Conservation (phyloP, 2,888 invertebrate species). For the Fabriciana adippe region DNA sequence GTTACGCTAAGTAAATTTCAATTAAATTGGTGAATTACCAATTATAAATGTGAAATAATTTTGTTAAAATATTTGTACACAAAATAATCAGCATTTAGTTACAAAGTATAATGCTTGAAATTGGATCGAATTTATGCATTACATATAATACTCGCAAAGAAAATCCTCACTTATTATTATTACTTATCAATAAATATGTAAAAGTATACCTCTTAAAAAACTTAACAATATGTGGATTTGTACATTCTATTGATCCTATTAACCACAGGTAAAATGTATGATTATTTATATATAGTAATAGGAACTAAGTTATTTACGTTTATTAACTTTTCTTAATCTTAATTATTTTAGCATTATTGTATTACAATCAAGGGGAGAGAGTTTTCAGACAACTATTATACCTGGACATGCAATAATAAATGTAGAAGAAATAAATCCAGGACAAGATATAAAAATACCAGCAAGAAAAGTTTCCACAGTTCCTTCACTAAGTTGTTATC, state of each 20-base stretch:
- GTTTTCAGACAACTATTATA: slow-evolving; percentile 55
- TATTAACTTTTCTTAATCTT: slow-evolving; percentile 5
- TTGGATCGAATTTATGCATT: slow-evolving; percentile 3
- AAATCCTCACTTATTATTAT: slow-evolving; percentile 46
- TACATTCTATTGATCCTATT: slow-evolving; percentile 68
- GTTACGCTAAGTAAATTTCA: no score
- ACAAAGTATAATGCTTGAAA: slow-evolving; percentile 17
- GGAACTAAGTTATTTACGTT: not conserved
- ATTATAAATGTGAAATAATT: no score
- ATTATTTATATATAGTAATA: not conserved
- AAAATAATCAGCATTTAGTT: not conserved
- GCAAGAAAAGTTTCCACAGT: slow-evolving; percentile 39
- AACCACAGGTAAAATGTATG: slow-evolving; percentile 56
- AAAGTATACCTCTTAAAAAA: slow-evolving; percentile 57
- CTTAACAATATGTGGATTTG: slow-evolving; percentile 54
- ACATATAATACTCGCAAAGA: slow-evolving; percentile 43
- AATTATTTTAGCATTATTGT: slow-evolving; percentile 62
- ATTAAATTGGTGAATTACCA: no score
- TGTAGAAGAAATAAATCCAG: slow-evolving; percentile 46
- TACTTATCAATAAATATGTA: slow-evolving; percentile 59
- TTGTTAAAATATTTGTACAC: no score
- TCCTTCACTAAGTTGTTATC: slow-evolving; percentile 44
- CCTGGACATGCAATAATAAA: slow-evolving; percentile 65
- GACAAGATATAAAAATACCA: slow-evolving; percentile 45
- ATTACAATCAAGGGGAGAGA: slow-evolving; percentile 51